Evolutionary conservation across 2,113 vertebrate species (phyloP).

Genomic region (Mellivora capensis): DNA sequence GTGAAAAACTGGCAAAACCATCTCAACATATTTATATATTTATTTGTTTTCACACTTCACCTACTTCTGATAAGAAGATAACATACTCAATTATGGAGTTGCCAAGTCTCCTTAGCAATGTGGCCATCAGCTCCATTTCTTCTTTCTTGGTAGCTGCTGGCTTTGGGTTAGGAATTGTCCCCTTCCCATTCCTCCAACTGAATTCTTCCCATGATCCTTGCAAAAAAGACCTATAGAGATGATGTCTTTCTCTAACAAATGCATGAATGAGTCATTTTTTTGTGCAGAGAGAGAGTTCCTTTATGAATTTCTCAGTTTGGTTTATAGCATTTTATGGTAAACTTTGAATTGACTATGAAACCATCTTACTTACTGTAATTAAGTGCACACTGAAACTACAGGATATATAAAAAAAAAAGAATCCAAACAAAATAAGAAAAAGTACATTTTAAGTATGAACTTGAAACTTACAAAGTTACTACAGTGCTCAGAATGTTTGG

Average conservation of each 20-base stretch:
- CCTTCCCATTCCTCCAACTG: neutral
- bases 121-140: neutral
- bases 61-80: too few species aligned
- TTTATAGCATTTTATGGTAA: neutral
- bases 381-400: neutral
- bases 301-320: neutral
- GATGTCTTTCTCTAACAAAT: neutral
- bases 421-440: neutral
- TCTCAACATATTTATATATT: too few species aligned
- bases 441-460: neutral
- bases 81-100: too few species aligned
- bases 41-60: too few species aligned
- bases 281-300: neutral
- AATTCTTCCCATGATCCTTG: neutral
- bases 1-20: neutral
- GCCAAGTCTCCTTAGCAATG: too few species aligned
- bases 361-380: neutral
- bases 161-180: neutral
- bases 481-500: neutral
- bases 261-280: neutral
- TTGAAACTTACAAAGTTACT: neutral
- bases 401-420: neutral
- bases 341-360: neutral
- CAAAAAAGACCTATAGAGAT: neutral
- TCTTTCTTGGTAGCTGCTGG: neutral